These are phyloP conservation scores for Sisor rabdophorus DNA, from an alignment of 2,113 vertebrate genomes.

Conservation along the genomic window DNA sequence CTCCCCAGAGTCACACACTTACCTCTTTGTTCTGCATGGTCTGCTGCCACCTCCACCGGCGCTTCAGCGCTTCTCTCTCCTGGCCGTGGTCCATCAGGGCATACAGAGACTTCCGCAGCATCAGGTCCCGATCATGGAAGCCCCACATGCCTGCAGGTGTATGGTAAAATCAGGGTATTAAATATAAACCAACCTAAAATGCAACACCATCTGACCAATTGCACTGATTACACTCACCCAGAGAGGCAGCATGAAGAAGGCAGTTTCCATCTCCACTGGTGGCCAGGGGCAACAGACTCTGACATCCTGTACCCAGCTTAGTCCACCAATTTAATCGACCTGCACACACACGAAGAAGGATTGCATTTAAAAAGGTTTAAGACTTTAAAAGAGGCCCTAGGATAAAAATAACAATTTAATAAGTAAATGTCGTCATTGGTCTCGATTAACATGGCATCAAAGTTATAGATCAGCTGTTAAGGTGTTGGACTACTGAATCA, in stretches of 20 bases:
- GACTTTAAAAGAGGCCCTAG: not conserved
- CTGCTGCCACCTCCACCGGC: conserved; percentile 96
- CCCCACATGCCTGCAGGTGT: conserved; percentile 90
- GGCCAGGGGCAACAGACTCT: conserved; percentile 86
- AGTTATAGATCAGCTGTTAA: too few species aligned
- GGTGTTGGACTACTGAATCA: too few species aligned
- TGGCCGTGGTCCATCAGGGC: conserved; percentile 85
- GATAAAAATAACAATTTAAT: too few species aligned
- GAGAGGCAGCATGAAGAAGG: conserved; percentile 89
- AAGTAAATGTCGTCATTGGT: too few species aligned
- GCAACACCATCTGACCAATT: not conserved
- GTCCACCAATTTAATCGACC: conserved; percentile 98
- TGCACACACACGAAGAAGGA: conserved; percentile 49
- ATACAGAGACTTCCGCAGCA: conserved; percentile 88
- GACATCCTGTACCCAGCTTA: conserved; percentile 82
- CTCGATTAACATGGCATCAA: too few species aligned
- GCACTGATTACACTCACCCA: conserved; percentile 71
- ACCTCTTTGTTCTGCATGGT: conserved; percentile 99
- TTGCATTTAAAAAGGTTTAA: not conserved
- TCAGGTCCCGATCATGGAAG: conserved; percentile 90
- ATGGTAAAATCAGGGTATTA: not conserved
- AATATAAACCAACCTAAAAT: not conserved
- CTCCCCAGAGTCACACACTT: conserved; percentile 9
- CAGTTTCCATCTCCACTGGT: conserved; percentile 96
- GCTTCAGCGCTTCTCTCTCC: conserved; percentile 83